These are phyloP conservation scores for Poecilobothrus nobilitatus DNA, from an alignment of 2,888 invertebrate genomes.

Conservation along the genomic window DNA sequence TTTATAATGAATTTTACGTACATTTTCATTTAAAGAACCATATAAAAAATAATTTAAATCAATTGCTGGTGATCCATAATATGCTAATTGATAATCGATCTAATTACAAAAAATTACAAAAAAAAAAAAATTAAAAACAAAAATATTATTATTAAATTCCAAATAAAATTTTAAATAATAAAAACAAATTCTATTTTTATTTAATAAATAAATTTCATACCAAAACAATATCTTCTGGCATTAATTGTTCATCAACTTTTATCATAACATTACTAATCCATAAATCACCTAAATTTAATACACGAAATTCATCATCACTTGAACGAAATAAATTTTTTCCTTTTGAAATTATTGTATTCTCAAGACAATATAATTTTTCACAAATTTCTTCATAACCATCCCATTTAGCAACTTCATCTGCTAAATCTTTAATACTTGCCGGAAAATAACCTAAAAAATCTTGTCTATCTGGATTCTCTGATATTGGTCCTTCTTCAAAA, in stretches of 20 bases:
- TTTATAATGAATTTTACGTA: slow-evolving; percentile 38
- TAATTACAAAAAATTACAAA: slow-evolving; percentile 21
- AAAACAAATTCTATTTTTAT: background rate
- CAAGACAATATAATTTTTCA: slow-evolving; percentile 38
- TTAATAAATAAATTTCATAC: slow-evolving; percentile 26
- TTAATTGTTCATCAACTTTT: slow-evolving; percentile 34
- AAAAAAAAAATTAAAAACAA: background rate
- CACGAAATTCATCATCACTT: slow-evolving; percentile 33
- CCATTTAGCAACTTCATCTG: slow-evolving; percentile 38
- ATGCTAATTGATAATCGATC: slow-evolving; percentile 41
- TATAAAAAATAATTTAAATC: slow-evolving; percentile 40
- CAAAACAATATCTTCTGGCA: slow-evolving; percentile 37
- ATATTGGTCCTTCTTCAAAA: slow-evolving; percentile 38
- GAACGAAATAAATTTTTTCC: slow-evolving; percentile 34
- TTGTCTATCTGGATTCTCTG: slow-evolving; percentile 38
- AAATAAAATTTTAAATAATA: background rate
- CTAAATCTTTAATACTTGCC: slow-evolving; percentile 38
- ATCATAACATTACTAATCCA: slow-evolving; percentile 43
- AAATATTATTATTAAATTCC: slow-evolving; percentile 1
- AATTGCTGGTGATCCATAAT: slow-evolving; percentile 40
- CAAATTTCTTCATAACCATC: slow-evolving; percentile 39
- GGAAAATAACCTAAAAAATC: slow-evolving; percentile 40
- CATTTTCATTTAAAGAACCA: slow-evolving; percentile 40
- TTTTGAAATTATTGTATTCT: slow-evolving; percentile 36
- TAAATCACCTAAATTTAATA: slow-evolving; percentile 39